Percentiles rank a stretch among this genome's conserved stretches.
phyloP scores from a whole-genome alignment of 2,888 invertebrate species.

The Alsophila aescularia region DNA sequence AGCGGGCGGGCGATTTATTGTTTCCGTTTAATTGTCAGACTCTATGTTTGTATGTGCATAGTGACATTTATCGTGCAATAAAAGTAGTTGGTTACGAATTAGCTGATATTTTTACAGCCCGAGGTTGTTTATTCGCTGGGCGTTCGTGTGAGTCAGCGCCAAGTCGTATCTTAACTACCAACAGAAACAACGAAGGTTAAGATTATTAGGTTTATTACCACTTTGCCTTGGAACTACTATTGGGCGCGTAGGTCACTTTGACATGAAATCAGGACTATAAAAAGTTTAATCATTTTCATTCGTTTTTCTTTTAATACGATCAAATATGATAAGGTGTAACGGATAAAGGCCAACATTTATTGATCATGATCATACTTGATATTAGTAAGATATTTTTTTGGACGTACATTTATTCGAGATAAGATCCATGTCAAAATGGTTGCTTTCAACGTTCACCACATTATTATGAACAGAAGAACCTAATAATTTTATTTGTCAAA shows the following conservation, averaged over 20 bases:
- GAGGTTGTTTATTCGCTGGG: slow-evolving; percentile 32
- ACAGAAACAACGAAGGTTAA: slow-evolving; percentile 23
- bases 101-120: slow-evolving; percentile 39
- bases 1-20: slow-evolving; percentile 58
- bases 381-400: too few species aligned
- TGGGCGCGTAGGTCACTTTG: slow-evolving; percentile 7
- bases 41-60: slow-evolving; percentile 47
- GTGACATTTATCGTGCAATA: slow-evolving; percentile 43
- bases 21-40: slow-evolving; percentile 64
- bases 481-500: neutral
- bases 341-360: too few species aligned
- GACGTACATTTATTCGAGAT: too few species aligned
- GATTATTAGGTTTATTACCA: slow-evolving; percentile 23
- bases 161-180: slow-evolving; percentile 25
- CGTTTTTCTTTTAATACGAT: neutral
- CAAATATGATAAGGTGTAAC: too few species aligned
- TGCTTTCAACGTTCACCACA: neutral
- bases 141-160: slow-evolving; percentile 27
- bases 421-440: too few species aligned
- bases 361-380: too few species aligned
- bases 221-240: slow-evolving; percentile 8
- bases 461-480: too few species aligned
- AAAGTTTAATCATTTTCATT: neutral
- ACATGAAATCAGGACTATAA: slow-evolving; percentile 8
- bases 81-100: slow-evolving; percentile 36